Conservation (phyloP, 2,113 vertebrate genomes). For the Ctenomys sociabilis region DNA sequence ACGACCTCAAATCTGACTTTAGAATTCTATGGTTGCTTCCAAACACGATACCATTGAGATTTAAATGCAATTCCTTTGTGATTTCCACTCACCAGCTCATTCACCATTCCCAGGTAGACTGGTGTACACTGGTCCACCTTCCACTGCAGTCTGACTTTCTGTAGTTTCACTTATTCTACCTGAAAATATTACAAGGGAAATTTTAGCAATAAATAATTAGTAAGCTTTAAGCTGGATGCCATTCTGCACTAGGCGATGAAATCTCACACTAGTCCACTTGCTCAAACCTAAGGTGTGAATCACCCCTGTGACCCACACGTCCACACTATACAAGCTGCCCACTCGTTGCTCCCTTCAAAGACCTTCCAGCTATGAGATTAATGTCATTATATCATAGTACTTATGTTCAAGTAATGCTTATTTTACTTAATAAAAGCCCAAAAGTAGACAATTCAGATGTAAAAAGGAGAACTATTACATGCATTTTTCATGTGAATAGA, state of each 20-base stretch:
- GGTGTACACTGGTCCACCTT: not conserved
- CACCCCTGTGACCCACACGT: no score
- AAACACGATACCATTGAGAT: conserved; percentile 67
- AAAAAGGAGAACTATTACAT: not conserved
- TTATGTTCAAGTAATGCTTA: not conserved
- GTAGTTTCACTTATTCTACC: not conserved
- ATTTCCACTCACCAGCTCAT: conserved; percentile 55
- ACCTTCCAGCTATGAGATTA: no score
- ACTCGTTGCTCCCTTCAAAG: not conserved
- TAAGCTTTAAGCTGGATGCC: not conserved
- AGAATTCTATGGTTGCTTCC: conserved; percentile 60
- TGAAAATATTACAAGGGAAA: not conserved
- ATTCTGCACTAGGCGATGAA: not conserved
- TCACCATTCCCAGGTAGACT: conserved; percentile 52
- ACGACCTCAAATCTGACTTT: conserved; percentile 77
- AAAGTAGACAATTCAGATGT: not conserved
- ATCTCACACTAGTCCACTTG: not conserved
- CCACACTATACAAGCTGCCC: not conserved
- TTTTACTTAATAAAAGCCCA: not conserved
- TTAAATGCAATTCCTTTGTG: conserved; percentile 68
- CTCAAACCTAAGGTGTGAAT: not conserved
- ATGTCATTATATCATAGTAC: not conserved
- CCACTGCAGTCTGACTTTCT: not conserved
- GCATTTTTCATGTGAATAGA: not conserved
- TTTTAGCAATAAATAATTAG: not conserved